Percentiles rank a stretch among this genome's conserved stretches.
Conservation (phyloP, 2,797 vertebrate genomes). For the Gouania willdenowi region DNA sequence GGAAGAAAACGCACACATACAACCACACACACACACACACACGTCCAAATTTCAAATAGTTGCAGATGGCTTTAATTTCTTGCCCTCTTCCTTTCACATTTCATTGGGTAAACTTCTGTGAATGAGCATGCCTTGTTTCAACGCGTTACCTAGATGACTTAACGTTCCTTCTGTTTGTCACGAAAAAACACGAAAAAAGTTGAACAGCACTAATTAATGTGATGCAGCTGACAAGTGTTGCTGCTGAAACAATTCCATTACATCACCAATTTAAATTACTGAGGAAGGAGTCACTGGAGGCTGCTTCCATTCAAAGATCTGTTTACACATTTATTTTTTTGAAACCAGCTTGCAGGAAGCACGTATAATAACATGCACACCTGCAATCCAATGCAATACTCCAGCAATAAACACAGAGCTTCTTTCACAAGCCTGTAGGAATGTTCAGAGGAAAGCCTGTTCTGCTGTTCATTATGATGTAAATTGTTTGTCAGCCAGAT, state of each 20-base stretch:
- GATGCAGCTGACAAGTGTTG: conserved; percentile 60
- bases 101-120: conserved; percentile 57
- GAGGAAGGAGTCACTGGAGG: conserved; percentile 52
- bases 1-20: conserved; percentile 50
- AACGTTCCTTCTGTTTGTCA: conserved; percentile 36
- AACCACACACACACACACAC: conserved; percentile 18
- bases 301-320: conserved; percentile 37
- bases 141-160: conserved; percentile 47
- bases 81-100: conserved; percentile 60
- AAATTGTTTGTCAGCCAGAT: too few species aligned
- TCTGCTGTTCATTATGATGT: background rate
- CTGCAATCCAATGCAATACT: conserved; percentile 59
- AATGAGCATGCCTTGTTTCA: conserved; percentile 37
- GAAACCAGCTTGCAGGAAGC: conserved; percentile 17
- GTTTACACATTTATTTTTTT: conserved; percentile 43
- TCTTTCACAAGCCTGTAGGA: background rate
- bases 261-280: conserved; percentile 66
- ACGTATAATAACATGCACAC: conserved; percentile 44
- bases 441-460: background rate
- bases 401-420: conserved; percentile 30
- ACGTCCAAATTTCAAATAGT: conserved; percentile 63
- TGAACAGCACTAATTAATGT: conserved; percentile 56
- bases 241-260: conserved; percentile 69
- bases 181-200: background rate
- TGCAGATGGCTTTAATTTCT: conserved; percentile 68